These are phyloP conservation scores for Drosophila multiciliata DNA, from an alignment of 2,888 invertebrate genomes.

Conservation along the genomic window DNA sequence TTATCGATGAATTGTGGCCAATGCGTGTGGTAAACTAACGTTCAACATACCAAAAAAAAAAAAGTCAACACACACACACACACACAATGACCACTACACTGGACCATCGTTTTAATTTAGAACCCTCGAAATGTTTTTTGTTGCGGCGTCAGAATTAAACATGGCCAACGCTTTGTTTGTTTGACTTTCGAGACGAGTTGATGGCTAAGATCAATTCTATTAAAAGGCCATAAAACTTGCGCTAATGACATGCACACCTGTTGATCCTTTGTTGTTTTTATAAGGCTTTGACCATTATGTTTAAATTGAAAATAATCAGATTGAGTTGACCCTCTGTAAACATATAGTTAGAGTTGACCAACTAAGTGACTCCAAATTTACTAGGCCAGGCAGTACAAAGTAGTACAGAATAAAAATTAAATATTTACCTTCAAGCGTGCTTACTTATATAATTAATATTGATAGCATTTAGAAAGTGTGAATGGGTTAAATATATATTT, in stretches of 20 bases:
- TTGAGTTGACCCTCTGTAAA: not conserved
- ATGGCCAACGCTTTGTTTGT: constrained; percentile 65
- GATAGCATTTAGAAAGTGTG: not conserved
- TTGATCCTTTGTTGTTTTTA: constrained; percentile 73
- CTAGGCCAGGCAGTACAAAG: not conserved
- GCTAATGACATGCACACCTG: constrained; percentile 78
- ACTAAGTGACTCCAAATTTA: constrained; percentile 5
- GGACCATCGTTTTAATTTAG: constrained; percentile 67
- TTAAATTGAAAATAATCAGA: not conserved
- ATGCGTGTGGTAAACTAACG: constrained; percentile 70
- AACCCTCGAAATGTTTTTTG: constrained; percentile 58
- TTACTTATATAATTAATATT: not conserved
- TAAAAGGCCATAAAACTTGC: constrained; percentile 71
- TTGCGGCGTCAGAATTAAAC: constrained; percentile 57
- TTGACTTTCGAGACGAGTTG: constrained; percentile 17
- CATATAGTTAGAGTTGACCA: not conserved
- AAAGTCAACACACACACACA: constrained; percentile 2
- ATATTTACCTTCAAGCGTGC: not conserved
- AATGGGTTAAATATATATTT: not conserved
- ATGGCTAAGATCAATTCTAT: constrained; percentile 65
- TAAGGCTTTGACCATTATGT: constrained; percentile 10
- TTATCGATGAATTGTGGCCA: constrained; percentile 80
- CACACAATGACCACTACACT: constrained; percentile 5
- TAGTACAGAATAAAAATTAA: not conserved
- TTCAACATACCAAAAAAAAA: not conserved